Conservation (phyloP, 2,797 vertebrate species). For the Coreius guichenoti region DNA sequence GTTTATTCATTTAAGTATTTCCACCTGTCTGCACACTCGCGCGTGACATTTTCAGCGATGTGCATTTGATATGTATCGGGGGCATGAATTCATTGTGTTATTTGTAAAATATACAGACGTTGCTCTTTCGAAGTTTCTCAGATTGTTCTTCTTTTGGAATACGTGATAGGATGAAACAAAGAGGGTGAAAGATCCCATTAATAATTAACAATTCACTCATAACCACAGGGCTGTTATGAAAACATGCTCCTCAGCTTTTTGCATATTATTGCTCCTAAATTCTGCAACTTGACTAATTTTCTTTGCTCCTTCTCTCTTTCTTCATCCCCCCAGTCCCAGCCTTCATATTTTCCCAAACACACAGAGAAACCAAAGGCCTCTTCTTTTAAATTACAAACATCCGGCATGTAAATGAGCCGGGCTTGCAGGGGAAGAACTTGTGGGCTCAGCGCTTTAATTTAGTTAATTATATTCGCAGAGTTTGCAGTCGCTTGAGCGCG, state of each 20-base stretch:
- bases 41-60: constrained; percentile 51
- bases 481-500: constrained; percentile 52
- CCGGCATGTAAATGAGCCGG: constrained; percentile 65
- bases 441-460: constrained; percentile 67
- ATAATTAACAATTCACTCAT: constrained; percentile 63
- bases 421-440: constrained; percentile 64
- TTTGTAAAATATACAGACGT: constrained; percentile 56
- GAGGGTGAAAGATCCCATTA: constrained; percentile 61
- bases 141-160: constrained; percentile 54
- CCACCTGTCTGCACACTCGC: constrained; percentile 32
- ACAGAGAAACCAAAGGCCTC: constrained; percentile 50
- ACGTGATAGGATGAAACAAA: constrained; percentile 63
- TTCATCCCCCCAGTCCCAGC: constrained; percentile 67
- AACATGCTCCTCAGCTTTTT: constrained; percentile 62
- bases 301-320: constrained; percentile 46
- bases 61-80: constrained; percentile 55
- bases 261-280: constrained; percentile 68
- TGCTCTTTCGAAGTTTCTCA: constrained; percentile 60
- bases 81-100: constrained; percentile 45
- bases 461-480: constrained; percentile 61
- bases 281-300: constrained; percentile 66
- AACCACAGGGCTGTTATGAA: constrained; percentile 52
- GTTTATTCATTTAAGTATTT: constrained; percentile 30
- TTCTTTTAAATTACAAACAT: constrained; percentile 63
- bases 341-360: constrained; percentile 58